A percentile compares a stretch with the other conserved stretches of the same genome.
These are phyloP conservation scores for Pangasius larnaudii DNA, from an alignment of 2,797 vertebrate genomes.

Conservation along the genomic window DNA sequence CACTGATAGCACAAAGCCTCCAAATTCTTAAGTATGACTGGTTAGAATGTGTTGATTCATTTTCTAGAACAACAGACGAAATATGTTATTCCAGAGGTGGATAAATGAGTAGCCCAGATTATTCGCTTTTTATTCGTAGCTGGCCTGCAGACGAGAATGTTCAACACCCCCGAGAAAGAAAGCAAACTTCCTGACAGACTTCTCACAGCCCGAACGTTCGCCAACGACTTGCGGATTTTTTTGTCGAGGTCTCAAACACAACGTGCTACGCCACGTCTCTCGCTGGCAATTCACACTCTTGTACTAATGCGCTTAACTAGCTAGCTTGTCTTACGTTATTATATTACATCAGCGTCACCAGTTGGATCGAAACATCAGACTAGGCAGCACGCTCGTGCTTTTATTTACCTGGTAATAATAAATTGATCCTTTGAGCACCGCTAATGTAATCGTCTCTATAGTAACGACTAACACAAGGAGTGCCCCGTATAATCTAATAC, in stretches of 20 bases:
- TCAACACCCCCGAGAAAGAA: neutral
- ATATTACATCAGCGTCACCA: neutral
- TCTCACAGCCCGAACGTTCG: neutral
- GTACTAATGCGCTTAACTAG: neutral
- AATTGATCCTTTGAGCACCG: neutral
- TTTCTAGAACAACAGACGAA: neutral
- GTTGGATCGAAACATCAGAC: neutral
- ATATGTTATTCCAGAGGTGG: neutral
- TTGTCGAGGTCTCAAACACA: neutral
- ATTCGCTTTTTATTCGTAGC: neutral
- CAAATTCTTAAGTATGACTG: neutral
- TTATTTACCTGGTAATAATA: neutral
- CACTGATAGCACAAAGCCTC: neutral
- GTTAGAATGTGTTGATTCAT: neutral
- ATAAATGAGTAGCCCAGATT: neutral
- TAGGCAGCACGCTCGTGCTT: neutral
- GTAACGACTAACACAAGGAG: neutral
- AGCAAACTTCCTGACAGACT: neutral
- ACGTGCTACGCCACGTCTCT: neutral
- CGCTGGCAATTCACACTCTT: neutral
- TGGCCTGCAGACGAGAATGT: neutral
- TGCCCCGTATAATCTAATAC: neutral
- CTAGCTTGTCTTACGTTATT: neutral
- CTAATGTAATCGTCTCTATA: neutral
- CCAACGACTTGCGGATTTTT: neutral